Percentiles rank a stretch among this genome's conserved stretches.
Conservation (phyloP, 2,888 invertebrate species). For the Toxonevra muliebris region DNA sequence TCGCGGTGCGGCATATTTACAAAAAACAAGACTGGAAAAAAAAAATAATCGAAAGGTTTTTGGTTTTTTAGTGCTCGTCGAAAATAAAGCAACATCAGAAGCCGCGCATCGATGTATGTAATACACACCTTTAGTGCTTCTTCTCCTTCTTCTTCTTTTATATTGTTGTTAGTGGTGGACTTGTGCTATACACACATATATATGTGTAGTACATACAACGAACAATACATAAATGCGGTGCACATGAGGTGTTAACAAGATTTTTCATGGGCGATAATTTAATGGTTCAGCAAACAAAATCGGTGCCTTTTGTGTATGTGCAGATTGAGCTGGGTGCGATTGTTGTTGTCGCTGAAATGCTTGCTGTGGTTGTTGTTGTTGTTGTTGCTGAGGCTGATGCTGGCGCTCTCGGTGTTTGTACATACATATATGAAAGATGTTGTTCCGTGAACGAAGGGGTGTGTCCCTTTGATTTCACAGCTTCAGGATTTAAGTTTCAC, state of each 20-base stretch:
- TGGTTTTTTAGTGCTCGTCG: neutral
- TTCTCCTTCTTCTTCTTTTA: no score
- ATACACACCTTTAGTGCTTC: no score
- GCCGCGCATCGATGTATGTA: neutral
- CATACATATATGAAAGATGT: no score
- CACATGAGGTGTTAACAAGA: slow-evolving; percentile 50
- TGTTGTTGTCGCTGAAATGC: no score
- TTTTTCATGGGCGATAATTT: slow-evolving; percentile 52
- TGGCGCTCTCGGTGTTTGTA: neutral
- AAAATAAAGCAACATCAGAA: neutral
- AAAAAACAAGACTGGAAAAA: slow-evolving; percentile 12
- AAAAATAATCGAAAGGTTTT: slow-evolving; percentile 17
- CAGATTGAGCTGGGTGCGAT: no score
- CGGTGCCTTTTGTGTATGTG: slow-evolving; percentile 19
- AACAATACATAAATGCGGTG: slow-evolving; percentile 32
- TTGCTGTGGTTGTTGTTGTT: no score
- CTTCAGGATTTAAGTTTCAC: slow-evolving; percentile 6
- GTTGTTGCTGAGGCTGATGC: no score
- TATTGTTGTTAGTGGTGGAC: neutral
- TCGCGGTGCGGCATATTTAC: no score
- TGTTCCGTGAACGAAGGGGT: neutral
- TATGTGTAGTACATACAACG: slow-evolving; percentile 24
- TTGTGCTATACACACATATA: neutral
- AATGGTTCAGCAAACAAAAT: slow-evolving; percentile 46
- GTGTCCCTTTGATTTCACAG: slow-evolving; percentile 19